Base-by-base conservation (phyloP, 1,140 invertebrate species). In the Drosophila subobscura region DNA sequence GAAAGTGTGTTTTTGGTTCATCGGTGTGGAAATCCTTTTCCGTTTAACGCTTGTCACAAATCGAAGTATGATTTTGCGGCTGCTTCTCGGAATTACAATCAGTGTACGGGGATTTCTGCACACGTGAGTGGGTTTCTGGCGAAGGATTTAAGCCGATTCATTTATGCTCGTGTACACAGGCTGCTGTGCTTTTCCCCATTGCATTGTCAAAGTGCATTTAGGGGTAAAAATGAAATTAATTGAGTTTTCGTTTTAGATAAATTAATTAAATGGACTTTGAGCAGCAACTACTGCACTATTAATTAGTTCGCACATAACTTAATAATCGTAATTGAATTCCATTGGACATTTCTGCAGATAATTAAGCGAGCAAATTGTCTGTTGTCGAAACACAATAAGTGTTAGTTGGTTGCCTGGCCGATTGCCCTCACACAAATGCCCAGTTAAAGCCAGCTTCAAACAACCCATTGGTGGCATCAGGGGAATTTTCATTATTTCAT, bases 61-160 rank as follows among this genome's bases (percentile, higher is more conserved):
- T 33, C 33, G 44, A 68, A 68, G 68, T 68, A 44, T 49, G 63
- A 49, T 67, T 68, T 68, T 68, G 66, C 64, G 66, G 66, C 68
- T 68, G 66, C 64, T 65, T 56, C 51, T 70, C 49, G 55, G 37
- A 50, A 33, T 49, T 40, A 16, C 16, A n/a, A 12, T 61, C 20
- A n/a, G 20, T 66, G 27, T 42, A 44, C 20, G 12, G 52, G 59
- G 40, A 68, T 66, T 29, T 47, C 40, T 53, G 41, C 46, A 20
- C 16, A 20, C 16, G 16, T 20, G 16, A n/a, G n/a, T n/a, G 64
- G 40, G 22, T 40, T 67, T 47, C 53, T 54, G 8, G 14, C 20
- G 14, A 5, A 16, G 14, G 16, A 6, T 16, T 14, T 29, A 10
- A 20, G 14, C 4, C 50, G 49, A 7, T 20, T 20, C 25, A 7